A percentile compares a stretch with the other conserved stretches of the same genome.
Conservation (phyloP, 1,140 invertebrate species). For the Mya arenaria region DNA sequence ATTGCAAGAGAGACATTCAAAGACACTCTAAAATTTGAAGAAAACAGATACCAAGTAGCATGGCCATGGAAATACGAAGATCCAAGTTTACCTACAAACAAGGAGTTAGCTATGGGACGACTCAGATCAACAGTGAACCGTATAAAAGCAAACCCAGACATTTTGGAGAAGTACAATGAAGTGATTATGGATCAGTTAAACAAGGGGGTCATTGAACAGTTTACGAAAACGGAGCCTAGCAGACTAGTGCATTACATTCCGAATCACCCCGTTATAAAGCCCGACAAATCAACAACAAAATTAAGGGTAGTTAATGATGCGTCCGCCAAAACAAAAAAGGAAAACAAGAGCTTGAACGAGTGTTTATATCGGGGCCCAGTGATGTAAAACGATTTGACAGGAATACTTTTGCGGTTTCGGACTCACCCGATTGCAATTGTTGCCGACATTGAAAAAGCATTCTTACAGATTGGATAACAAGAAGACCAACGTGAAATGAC, state of each 20-base stretch:
- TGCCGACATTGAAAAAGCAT: neutral
- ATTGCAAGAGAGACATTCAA: neutral
- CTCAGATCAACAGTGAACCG: neutral
- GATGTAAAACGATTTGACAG: slow-evolving; percentile 25
- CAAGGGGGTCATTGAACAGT: neutral
- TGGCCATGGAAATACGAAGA: neutral
- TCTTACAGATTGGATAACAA: slow-evolving; percentile 16
- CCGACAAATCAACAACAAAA: slow-evolving; percentile 24
- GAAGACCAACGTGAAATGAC: neutral
- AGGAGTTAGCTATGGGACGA: neutral
- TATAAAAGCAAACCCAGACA: neutral
- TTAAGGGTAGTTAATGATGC: slow-evolving; percentile 43
- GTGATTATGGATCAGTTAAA: slow-evolving; percentile 10
- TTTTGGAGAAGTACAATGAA: neutral
- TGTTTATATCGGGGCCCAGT: slow-evolving; percentile 47
- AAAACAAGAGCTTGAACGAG: slow-evolving; percentile 19
- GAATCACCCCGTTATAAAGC: slow-evolving; percentile 3
- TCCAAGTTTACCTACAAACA: neutral
- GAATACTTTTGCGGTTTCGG: neutral
- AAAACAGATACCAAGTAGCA: neutral
- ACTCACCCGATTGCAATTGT: neutral
- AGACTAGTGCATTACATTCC: neutral
- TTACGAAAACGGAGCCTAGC: neutral
- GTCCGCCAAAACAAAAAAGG: slow-evolving; percentile 27
- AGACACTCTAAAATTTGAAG: neutral